Percentiles rank a stretch among this genome's conserved stretches.
Conservation (phyloP, 2,888 invertebrate genomes). For the Empis stercorea region DNA sequence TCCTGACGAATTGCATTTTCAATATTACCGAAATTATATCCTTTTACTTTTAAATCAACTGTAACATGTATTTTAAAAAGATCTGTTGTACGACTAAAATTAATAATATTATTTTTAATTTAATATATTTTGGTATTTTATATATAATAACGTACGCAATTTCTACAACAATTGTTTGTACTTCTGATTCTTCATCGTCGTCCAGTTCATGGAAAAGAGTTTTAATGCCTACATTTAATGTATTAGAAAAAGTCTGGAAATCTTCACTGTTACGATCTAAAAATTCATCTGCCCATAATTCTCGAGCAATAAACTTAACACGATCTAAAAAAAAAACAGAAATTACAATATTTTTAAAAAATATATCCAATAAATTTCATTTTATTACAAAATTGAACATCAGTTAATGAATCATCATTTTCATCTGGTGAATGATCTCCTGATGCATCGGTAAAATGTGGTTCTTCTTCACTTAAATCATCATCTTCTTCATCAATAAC, state of each 20-base stretch:
- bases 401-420: background rate
- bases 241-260: conserved; percentile 18
- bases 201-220: conserved; percentile 16
- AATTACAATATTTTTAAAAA: background rate
- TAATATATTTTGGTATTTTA: background rate
- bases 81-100: conserved; percentile 22
- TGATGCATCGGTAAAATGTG: background rate
- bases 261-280: conserved; percentile 13
- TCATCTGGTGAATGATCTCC: background rate
- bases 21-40: conserved; percentile 16
- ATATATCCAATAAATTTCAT: background rate
- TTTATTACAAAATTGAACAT: conserved; percentile 12
- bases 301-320: conserved; percentile 22
- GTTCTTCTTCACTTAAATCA: conserved; percentile 12
- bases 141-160: conserved; percentile 21
- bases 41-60: conserved; percentile 23
- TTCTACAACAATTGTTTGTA: conserved; percentile 19
- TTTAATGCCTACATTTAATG: conserved; percentile 16
- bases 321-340: conserved; percentile 18
- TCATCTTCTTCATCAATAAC: conserved; percentile 13
- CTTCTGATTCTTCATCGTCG: conserved; percentile 17
- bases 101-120: background rate
- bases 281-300: conserved; percentile 21
- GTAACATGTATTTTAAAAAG: conserved; percentile 20
- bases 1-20: conserved; percentile 9